Conservation (phyloP, 2,888 invertebrate genomes). For the Lasioglossum calceatum region DNA sequence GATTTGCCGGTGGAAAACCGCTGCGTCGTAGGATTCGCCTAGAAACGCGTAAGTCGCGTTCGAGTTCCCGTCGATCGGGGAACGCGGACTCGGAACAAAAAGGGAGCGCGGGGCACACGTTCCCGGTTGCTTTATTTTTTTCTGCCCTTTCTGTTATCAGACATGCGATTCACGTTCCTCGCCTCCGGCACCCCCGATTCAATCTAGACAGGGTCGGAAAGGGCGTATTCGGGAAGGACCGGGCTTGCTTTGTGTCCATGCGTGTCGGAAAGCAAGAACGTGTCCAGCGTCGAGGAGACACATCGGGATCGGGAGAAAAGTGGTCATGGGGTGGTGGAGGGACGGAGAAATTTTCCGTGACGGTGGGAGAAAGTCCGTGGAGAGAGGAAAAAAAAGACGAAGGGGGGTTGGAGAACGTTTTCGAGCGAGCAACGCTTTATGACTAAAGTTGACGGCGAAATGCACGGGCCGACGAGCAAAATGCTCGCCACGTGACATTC, state of each 20-base stretch:
- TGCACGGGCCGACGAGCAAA: conserved; percentile 62
- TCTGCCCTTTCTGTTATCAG: conserved; percentile 38
- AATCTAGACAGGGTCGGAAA: conserved; percentile 67
- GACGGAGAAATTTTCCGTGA: not conserved
- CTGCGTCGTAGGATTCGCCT: conserved; percentile 18
- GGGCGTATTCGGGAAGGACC: conserved; percentile 62
- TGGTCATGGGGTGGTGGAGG: not conserved
- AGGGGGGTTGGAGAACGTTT: not conserved
- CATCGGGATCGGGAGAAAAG: conserved; percentile 9
- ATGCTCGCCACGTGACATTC: conserved; percentile 64
- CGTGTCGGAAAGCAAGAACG: conserved; percentile 52
- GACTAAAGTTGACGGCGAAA: conserved; percentile 63
- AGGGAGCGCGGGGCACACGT: not conserved
- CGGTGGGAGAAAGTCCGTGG: not conserved
- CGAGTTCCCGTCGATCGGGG: conserved; percentile 27
- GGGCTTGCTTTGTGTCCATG: conserved; percentile 44
- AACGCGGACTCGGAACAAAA: not conserved
- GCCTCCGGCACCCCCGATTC: conserved; percentile 65
- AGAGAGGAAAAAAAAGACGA: not conserved
- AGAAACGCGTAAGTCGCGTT: conserved; percentile 26
- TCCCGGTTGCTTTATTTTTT: conserved; percentile 20
- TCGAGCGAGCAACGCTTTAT: conserved; percentile 53
- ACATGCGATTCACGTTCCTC: conserved; percentile 38
- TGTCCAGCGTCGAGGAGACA: conserved; percentile 48
- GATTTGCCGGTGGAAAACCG: not conserved